Base-by-base conservation (phyloP, 2,113 vertebrate genomes). In the Eulemur macaco region DNA sequence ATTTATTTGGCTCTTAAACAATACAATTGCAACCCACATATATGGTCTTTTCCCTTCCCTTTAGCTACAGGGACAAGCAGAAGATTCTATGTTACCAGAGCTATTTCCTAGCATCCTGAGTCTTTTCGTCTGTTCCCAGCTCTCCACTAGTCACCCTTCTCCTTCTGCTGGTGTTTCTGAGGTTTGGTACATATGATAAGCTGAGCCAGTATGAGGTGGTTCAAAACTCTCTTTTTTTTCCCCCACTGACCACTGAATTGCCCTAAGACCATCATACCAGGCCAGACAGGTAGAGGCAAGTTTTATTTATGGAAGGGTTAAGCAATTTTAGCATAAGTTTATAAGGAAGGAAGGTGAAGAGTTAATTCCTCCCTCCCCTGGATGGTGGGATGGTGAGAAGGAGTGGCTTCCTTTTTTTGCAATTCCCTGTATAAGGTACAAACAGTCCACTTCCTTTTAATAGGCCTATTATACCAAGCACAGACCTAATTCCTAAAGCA, bases 1-100 rank as follows among this genome's bases (percentile, higher is more conserved):
- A 89, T 54, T 82, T 95, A 47, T 85, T n/a, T 89, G 60, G n/a
- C 81, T 91, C 25, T 80, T 73, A 52, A 93, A 73, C 29, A 78
- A 84, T 54, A 68, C 12, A 71, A 54, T 5, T 42, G 21, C 27
- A 91, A 23, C 27, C 42, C 42, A 86, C 42, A 76, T 80, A 2
- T 20, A 23, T 7, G 27, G 42, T 34, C 39, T 90, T 50, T 11
- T 91, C 29, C 63, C 66, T 87, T 47, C 50, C 8, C 14, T 76
- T 39, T 64, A 83, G 60, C 52, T 39, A 71, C 13, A 58, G 87
- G 42, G 69, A 63, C 37, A 56, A 47, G 18, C 25, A 71, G 87
- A 92, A 64, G 54, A 58, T 64, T 68, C 58, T 45, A 29, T 31
- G 15, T 5, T 68, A 5, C 10, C 17, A 58, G 50, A 74, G 47